phyloP scores from a whole-genome alignment of 2,797 vertebrate genomes.

The Ptychadena robeensis region DNA sequence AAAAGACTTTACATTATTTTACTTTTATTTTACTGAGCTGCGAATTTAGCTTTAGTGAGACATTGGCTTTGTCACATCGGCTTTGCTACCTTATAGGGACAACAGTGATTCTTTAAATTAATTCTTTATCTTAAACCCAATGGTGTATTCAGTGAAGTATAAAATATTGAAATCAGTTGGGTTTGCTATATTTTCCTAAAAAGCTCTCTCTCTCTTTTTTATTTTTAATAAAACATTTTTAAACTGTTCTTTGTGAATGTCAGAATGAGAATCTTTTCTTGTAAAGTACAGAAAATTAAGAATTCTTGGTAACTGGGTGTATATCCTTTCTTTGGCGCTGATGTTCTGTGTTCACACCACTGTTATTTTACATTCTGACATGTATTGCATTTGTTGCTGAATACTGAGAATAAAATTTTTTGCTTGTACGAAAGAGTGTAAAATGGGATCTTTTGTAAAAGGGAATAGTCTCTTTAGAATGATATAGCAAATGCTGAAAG shows the following conservation, averaged over 20 bases:
- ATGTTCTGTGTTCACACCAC: slow-evolving; percentile 74
- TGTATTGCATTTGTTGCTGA: slow-evolving; percentile 77
- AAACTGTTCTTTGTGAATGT: slow-evolving; percentile 72
- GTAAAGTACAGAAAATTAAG: slow-evolving; percentile 66
- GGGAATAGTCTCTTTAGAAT: slow-evolving; percentile 79
- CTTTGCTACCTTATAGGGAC: slow-evolving; percentile 13
- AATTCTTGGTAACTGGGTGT: slow-evolving; percentile 64
- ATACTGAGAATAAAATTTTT: slow-evolving; percentile 78
- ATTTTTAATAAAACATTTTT: slow-evolving; percentile 70
- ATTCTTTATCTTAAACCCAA: slow-evolving; percentile 74
- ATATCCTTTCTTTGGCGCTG: slow-evolving; percentile 69
- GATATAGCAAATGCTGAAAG: slow-evolving; percentile 81
- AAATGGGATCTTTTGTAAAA: slow-evolving; percentile 81
- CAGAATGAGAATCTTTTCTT: slow-evolving; percentile 71
- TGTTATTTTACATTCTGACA: slow-evolving; percentile 77
- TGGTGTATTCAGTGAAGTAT: slow-evolving; percentile 72
- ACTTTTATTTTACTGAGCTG: slow-evolving; percentile 7
- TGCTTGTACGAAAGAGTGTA: slow-evolving; percentile 73
- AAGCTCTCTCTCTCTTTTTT: too few relatives aligned
- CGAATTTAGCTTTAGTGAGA: neutral
- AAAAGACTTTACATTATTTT: neutral
- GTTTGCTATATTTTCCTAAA: slow-evolving; percentile 68
- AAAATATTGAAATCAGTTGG: slow-evolving; percentile 74
- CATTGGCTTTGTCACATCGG: neutral
- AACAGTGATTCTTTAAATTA: slow-evolving; percentile 73